Evolutionary conservation across 1,140 invertebrate species (phyloP), one percentile per base, ranked within the genome.

Genomic region (Eupeodes corollae): DNA sequence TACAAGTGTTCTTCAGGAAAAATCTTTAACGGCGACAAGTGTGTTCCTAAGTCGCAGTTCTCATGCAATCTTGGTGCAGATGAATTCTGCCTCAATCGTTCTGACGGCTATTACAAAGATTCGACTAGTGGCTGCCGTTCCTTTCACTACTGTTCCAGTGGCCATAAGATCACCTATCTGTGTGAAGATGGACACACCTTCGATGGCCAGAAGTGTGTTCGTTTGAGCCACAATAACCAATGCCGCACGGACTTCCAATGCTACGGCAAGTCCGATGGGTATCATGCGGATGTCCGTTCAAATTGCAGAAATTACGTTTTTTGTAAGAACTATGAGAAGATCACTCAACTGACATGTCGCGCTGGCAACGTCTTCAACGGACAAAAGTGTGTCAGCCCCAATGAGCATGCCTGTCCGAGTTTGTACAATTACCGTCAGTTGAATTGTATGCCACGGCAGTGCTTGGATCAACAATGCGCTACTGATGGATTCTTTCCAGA

Each of bases 101-200:
- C 66, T 8, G 74, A 79, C 56, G 78, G 78, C 0, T 74, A 75
- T 39, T 79, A 78, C 56, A 70, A 72, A 3, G 73, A 79, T 40
- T 61, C 61, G 8, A 69, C 69, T 26, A 71, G 73, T 0, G 74
- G 71, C 5, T 81, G 79, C 54, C 69, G 73, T 12, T 73, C 72
- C 12, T 80, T 79, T 59, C 79, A 74, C 54, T 72, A 71, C 49
- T 79, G 78, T 55, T 59, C 67, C 8, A 63, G 61, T 19, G 74
- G 75, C 1, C 68, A 73, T 45, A 75, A 77, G 50, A 68, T 72
- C 1, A 70, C 71, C 16, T 78, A 76, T 56, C 64, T 76, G 19
- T 79, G 77, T 50, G 64, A 73, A 6, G 55, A 60, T 11, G 69
- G 68, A 8, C 58, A 64, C 15, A 63, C 69, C 10, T 79, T 79